These are phyloP conservation scores for Aegithalos caudatus DNA, from an alignment of 2,113 vertebrate species.

Conservation along the genomic window DNA sequence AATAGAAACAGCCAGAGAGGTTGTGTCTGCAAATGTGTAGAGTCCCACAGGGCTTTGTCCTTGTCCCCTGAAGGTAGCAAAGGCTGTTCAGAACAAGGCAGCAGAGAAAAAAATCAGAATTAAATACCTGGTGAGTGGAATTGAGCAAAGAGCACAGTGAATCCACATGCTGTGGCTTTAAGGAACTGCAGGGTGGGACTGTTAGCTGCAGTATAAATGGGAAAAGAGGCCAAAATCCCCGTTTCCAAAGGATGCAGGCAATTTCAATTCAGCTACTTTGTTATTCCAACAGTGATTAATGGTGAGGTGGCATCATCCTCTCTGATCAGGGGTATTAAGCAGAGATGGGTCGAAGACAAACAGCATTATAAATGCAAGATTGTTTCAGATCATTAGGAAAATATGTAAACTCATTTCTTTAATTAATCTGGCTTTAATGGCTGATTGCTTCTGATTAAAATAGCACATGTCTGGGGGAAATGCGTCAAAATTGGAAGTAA, in stretches of 20 bases:
- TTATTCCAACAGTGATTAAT: not conserved
- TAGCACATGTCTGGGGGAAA: not conserved
- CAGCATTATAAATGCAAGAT: not conserved
- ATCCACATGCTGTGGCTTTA: not conserved
- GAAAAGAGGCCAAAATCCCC: not conserved
- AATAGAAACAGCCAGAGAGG: not conserved
- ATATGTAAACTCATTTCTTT: not conserved
- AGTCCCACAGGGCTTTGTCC: not conserved
- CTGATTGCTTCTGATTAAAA: conserved; percentile 22
- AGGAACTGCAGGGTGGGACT: not conserved
- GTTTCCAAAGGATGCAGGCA: not conserved
- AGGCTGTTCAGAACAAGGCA: not conserved
- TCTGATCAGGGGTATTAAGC: not conserved
- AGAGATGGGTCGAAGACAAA: not conserved
- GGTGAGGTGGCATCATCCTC: not conserved
- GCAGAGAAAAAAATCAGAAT: not conserved
- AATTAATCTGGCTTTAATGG: not conserved
- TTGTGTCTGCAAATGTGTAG: not conserved
- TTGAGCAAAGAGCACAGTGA: not conserved
- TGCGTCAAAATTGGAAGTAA: not conserved
- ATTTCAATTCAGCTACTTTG: not conserved
- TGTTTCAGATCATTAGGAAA: conserved; percentile 10
- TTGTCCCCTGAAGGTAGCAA: not conserved
- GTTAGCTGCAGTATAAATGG: not conserved
- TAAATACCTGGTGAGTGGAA: not conserved